Evolutionary conservation across 1,140 invertebrate genomes (phyloP).

Genomic region (Drosophila seguyi): DNA sequence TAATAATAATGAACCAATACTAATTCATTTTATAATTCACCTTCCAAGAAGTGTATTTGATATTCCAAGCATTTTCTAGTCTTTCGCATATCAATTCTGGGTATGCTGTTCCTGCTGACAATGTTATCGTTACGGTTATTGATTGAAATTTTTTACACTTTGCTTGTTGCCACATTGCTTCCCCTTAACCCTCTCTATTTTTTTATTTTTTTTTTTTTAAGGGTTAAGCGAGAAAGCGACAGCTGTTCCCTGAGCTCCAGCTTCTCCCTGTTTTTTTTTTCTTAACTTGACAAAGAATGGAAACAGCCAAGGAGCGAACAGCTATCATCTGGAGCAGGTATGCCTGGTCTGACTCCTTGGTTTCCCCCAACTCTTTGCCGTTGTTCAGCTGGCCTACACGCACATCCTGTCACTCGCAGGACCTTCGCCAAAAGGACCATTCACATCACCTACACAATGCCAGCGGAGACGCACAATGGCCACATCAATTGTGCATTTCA

Average conservation of each 20-base stretch:
- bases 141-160: conserved; percentile 70
- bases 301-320: background rate
- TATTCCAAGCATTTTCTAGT: background rate
- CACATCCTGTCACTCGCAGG: conserved; percentile 66
- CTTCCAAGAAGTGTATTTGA: conserved; percentile 1
- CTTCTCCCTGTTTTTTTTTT: conserved; percentile 34
- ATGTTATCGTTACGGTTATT: conserved; percentile 80
- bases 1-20: too few relatives aligned
- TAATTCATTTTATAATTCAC: background rate
- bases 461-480: conserved; percentile 61
- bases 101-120: conserved; percentile 49
- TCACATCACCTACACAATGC: conserved; percentile 54
- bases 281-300: conserved; percentile 11
- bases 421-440: conserved; percentile 40
- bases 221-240: conserved; percentile 38
- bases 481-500: conserved; percentile 82
- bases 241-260: conserved; percentile 53
- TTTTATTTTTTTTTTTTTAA: too few relatives aligned
- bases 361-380: background rate
- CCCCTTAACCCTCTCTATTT: conserved; percentile 14
- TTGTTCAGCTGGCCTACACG: conserved; percentile 9
- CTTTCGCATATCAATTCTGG: conserved; percentile 1
- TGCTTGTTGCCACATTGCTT: conserved; percentile 30
- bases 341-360: background rate
- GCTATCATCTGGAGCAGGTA: conserved; percentile 39